A percentile compares a stretch with the other conserved stretches of the same genome.
These are phyloP conservation scores for Planococcus citri DNA, from an alignment of 1,140 invertebrate genomes.

Conservation along the genomic window DNA sequence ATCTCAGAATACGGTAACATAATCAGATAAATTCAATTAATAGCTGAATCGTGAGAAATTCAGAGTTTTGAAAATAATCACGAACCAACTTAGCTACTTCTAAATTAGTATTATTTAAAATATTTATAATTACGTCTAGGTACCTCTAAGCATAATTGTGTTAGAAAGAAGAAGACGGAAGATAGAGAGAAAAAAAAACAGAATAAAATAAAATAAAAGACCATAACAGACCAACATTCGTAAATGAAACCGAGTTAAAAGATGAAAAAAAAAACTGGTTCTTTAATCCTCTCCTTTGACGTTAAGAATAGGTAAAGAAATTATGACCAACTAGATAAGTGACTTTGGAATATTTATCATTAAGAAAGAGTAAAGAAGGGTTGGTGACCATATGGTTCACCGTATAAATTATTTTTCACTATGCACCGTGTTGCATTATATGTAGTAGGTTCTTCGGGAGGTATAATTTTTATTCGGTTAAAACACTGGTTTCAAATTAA, in stretches of 20 bases:
- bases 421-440: too few relatives aligned
- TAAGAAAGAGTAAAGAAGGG: not conserved
- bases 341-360: not conserved
- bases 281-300: not conserved
- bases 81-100: not conserved
- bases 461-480: not conserved
- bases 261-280: not conserved
- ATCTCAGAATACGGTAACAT: too few relatives aligned
- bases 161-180: not conserved
- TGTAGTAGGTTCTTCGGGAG: not conserved
- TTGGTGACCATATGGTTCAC: not conserved
- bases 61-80: conserved; percentile 12
- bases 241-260: too few relatives aligned
- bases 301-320: not conserved
- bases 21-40: conserved; percentile 19
- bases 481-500: not conserved
- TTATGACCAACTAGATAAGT: conserved; percentile 1
- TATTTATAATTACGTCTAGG: conserved; percentile 5
- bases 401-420: not conserved
- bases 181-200: too few relatives aligned
- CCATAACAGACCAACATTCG: too few relatives aligned
- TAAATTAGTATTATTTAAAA: conserved; percentile 5
- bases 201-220: not conserved
- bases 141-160: not conserved
- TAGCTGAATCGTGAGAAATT: conserved; percentile 16